Base-by-base conservation (phyloP, 2,113 vertebrate genomes). In the Muntiacus muntjak region DNA sequence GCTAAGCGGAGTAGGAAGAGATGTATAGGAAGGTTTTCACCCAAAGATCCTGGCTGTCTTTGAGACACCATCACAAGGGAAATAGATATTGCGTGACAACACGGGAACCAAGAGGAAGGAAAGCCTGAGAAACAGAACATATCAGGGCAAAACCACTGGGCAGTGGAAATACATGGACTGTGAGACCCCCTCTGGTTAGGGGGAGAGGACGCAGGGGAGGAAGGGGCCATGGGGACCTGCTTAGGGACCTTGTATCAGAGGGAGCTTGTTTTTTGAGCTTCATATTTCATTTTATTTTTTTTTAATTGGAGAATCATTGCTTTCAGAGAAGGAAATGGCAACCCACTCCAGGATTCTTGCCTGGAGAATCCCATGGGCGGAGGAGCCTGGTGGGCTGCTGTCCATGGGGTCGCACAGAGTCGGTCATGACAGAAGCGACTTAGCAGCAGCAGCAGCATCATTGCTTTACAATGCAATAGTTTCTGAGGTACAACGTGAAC, bases 61-160 rank as follows among this genome's bases (percentile, higher is more conserved):
- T 43, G 54, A 83, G 36, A 81, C 15, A 11, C 40, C 58, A 87
- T 47, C 57, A 25, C 43, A 74, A 71, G 62, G 74, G 79, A 89
- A n/a, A 45, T 0, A 8, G 67, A 36, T 12, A 17, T 11, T 36
- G 54, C 15, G 1, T 0, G 13, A 36, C 2, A 9, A 19, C 33
- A 14, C 36, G 58, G 15, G 78, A 43, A 47, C 21, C 2, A 6
- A 95, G 57, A 58, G 52, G 36, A 47, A 54, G 67, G 64, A 86
- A 52, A 83, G 17, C 45, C 60, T 3, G 1, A 91, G 74, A 62
- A 82, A 47, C 52, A 84, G 64, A 50, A 43, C 6, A n/a, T 47
- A 43, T 33, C 2, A 2, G 45, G 57, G n/a, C n/a, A 57, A 36
- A 67, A 60, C 23, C 9, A 7, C 47, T 9, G 58, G 19, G 84